Conservation (phyloP, 2,113 vertebrate genomes). For the Clarias magur region DNA sequence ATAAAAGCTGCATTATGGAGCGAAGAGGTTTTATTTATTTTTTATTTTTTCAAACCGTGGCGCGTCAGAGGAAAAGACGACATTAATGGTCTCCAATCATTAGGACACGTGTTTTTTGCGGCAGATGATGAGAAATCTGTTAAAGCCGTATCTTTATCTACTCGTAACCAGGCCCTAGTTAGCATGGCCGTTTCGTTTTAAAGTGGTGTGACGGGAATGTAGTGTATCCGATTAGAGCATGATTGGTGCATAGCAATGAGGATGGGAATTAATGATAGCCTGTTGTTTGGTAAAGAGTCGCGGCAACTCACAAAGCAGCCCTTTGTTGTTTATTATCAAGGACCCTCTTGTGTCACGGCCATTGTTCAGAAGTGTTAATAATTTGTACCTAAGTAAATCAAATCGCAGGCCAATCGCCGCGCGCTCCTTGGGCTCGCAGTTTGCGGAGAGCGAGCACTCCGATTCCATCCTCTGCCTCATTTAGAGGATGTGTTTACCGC, state of each 20-base stretch:
- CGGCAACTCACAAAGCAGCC: conserved; percentile 40
- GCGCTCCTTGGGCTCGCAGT: conserved; percentile 9
- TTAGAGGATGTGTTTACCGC: conserved; percentile 49
- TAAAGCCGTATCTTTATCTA: conserved; percentile 31
- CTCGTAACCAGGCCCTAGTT: conserved; percentile 26
- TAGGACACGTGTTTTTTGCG: conserved; percentile 27
- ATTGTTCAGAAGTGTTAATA: conserved; percentile 57
- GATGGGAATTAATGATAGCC: conserved; percentile 54
- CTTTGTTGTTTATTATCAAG: conserved; percentile 57
- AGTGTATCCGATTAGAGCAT: conserved; percentile 52
- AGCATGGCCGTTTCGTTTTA: conserved; percentile 21
- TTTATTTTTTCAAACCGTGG: background rate
- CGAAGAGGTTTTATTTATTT: conserved; percentile 18
- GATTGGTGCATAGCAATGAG: conserved; percentile 56
- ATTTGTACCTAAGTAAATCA: conserved; percentile 57
- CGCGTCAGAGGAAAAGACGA: conserved; percentile 10
- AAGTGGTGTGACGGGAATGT: conserved; percentile 51
- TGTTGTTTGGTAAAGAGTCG: conserved; percentile 53
- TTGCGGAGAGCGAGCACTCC: background rate
- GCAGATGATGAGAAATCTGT: conserved; percentile 22
- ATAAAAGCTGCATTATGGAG: conserved; percentile 50
- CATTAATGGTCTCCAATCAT: conserved; percentile 41
- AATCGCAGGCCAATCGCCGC: conserved; percentile 19
- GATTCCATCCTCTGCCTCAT: conserved; percentile 45
- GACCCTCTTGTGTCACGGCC: conserved; percentile 45